Conservation (phyloP, 2,888 invertebrate species). For the Clunio marinus region DNA sequence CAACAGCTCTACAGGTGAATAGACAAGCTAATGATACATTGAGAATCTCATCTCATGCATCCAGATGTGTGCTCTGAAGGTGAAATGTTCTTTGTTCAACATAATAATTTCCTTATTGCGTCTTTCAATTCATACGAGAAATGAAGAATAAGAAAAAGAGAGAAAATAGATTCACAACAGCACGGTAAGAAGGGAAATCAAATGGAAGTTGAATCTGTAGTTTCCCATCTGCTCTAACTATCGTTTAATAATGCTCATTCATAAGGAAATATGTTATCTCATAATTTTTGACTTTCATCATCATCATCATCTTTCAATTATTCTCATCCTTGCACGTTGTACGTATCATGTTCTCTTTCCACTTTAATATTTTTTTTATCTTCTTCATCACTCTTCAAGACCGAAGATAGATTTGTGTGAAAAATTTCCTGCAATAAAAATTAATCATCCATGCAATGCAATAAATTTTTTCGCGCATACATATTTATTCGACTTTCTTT, state of each 20-base stretch:
- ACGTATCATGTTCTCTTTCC: background rate
- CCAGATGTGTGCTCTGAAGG: background rate
- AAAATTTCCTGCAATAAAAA: constrained; percentile 12
- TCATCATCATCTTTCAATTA: constrained; percentile 30
- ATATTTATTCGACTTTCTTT: background rate
- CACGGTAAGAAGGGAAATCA: background rate
- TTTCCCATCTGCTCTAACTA: constrained; percentile 15
- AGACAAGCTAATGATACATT: constrained; percentile 10
- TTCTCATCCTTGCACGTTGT: constrained; percentile 4
- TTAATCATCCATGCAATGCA: constrained; percentile 13
- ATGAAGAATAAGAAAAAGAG: too few species aligned
- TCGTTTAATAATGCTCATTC: constrained; percentile 10
- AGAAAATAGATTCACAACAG: too few species aligned
- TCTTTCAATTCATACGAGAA: too few species aligned
- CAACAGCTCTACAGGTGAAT: constrained; percentile 8
- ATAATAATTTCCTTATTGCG: background rate
- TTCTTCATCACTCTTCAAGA: constrained; percentile 5
- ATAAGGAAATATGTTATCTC: constrained; percentile 18
- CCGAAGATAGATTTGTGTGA: background rate
- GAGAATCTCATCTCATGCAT: background rate
- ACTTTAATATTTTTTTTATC: background rate
- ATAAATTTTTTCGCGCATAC: constrained; percentile 7
- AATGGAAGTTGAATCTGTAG: background rate
- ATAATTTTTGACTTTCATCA: constrained; percentile 20
- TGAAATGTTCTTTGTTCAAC: background rate